A percentile compares a stretch with the other conserved stretches of the same genome.
These are phyloP conservation scores for Sycobia sp. DNA, from an alignment of 1,140 invertebrate genomes.

Conservation along the genomic window DNA sequence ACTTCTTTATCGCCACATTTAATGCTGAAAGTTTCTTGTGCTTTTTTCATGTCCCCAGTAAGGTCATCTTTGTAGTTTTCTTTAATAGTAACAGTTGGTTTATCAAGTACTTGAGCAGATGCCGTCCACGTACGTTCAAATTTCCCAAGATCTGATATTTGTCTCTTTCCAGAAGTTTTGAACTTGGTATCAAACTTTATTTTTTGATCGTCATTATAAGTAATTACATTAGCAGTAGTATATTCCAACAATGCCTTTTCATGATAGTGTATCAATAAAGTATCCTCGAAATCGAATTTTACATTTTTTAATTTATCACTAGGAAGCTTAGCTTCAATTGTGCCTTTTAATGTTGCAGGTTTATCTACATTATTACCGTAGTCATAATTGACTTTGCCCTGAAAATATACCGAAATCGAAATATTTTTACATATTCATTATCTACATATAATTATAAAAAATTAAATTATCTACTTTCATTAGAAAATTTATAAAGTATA, in stretches of 20 bases:
- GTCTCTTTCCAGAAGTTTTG: slow-evolving; percentile 37
- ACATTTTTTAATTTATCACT: slow-evolving; percentile 61
- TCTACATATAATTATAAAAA: too few species aligned
- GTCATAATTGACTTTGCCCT: slow-evolving; percentile 58
- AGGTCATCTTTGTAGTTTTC: slow-evolving; percentile 55
- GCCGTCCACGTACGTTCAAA: slow-evolving; percentile 28
- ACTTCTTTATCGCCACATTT: slow-evolving; percentile 45
- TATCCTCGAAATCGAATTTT: slow-evolving; percentile 50
- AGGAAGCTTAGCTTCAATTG: slow-evolving; percentile 58
- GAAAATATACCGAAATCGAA: slow-evolving; percentile 26
- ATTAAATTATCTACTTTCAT: too few species aligned
- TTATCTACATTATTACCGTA: slow-evolving; percentile 43
- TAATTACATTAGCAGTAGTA: slow-evolving; percentile 42
- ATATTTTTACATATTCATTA: too few species aligned
- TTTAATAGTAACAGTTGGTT: slow-evolving; percentile 45
- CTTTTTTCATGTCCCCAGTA: slow-evolving; percentile 50
- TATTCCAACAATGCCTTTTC: slow-evolving; percentile 40
- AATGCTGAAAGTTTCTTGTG: slow-evolving; percentile 30
- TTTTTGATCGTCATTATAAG: slow-evolving; percentile 65
- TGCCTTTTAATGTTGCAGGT: slow-evolving; percentile 53
- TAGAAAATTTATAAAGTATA: too few species aligned
- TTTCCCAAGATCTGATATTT: slow-evolving; percentile 11
- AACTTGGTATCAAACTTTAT: slow-evolving; percentile 48
- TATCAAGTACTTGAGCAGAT: slow-evolving; percentile 36
- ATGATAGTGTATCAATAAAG: slow-evolving; percentile 38